A percentile compares a stretch with the other conserved stretches of the same genome.
phyloP scores from a whole-genome alignment of 2,797 vertebrate genomes.

The Helostoma temminkii region DNA sequence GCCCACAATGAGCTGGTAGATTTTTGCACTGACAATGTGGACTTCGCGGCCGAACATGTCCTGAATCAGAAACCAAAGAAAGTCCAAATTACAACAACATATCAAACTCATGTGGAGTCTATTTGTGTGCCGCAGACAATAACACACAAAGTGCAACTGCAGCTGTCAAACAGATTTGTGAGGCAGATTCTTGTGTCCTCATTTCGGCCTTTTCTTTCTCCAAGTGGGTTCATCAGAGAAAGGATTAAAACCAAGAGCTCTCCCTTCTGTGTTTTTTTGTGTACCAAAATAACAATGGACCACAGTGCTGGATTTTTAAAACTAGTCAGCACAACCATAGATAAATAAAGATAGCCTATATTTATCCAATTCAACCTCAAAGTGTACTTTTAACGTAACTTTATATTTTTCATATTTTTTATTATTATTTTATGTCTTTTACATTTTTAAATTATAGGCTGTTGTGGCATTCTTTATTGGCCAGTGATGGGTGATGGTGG shows the following conservation, averaged over 20 bases:
- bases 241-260: conserved; percentile 38
- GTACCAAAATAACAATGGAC: conserved; percentile 9
- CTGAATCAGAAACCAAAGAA: conserved; percentile 1
- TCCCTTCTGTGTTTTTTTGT: conserved; percentile 32
- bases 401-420: too few relatives aligned
- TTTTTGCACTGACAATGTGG: conserved; percentile 23
- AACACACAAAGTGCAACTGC: conserved; percentile 28
- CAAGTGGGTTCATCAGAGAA: conserved; percentile 34
- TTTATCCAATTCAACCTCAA: background rate
- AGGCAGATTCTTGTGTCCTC: conserved; percentile 43
- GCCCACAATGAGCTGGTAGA: conserved; percentile 6
- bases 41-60: conserved; percentile 19
- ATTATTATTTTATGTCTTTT: too few relatives aligned
- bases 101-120: conserved; percentile 12
- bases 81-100: conserved; percentile 18
- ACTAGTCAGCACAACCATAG: background rate
- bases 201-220: conserved; percentile 56
- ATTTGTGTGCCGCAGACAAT: conserved; percentile 15
- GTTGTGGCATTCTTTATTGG: too few relatives aligned
- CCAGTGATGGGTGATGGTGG: too few relatives aligned
- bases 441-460: too few relatives aligned
- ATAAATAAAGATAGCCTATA: background rate
- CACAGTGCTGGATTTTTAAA: background rate
- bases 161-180: conserved; percentile 51
- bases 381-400: background rate